phyloP scores from a whole-genome alignment of 2,113 vertebrate genomes.

The Cynoglossus semilaevis region DNA sequence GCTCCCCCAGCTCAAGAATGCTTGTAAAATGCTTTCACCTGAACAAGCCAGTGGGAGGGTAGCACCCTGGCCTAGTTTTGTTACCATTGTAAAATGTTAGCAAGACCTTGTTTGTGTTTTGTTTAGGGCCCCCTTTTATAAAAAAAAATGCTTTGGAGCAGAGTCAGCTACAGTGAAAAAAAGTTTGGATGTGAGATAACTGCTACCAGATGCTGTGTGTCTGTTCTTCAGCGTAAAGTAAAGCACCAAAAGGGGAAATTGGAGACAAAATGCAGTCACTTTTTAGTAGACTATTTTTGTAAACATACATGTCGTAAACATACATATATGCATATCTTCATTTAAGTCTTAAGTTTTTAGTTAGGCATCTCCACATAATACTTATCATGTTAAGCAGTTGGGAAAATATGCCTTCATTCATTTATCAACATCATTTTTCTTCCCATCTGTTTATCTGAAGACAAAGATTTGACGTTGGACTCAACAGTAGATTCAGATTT shows the following conservation, averaged over 20 bases:
- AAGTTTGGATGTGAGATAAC: slow-evolving; percentile 75
- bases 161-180: slow-evolving; percentile 59
- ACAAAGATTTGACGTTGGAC: too few species aligned
- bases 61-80: slow-evolving; percentile 65
- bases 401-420: too few species aligned
- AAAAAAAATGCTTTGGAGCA: slow-evolving; percentile 54
- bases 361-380: too few species aligned
- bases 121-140: slow-evolving; percentile 68
- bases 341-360: too few species aligned
- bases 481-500: too few species aligned
- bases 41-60: slow-evolving; percentile 74
- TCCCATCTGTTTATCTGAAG: too few species aligned
- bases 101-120: slow-evolving; percentile 76
- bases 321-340: too few species aligned
- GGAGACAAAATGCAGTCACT: slow-evolving; percentile 50
- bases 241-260: slow-evolving; percentile 31
- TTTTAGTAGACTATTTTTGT: slow-evolving; percentile 32
- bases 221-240: slow-evolving; percentile 56
- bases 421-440: too few species aligned
- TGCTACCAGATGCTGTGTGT: slow-evolving; percentile 78
- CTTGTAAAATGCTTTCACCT: slow-evolving; percentile 78
- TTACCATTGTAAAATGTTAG: slow-evolving; percentile 75
- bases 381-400: too few species aligned
- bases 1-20: slow-evolving; percentile 76
- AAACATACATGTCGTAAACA: too few species aligned